Evolutionary conservation across 2,113 vertebrate species (phyloP).

Genomic region (Centrocercus urophasianus): DNA sequence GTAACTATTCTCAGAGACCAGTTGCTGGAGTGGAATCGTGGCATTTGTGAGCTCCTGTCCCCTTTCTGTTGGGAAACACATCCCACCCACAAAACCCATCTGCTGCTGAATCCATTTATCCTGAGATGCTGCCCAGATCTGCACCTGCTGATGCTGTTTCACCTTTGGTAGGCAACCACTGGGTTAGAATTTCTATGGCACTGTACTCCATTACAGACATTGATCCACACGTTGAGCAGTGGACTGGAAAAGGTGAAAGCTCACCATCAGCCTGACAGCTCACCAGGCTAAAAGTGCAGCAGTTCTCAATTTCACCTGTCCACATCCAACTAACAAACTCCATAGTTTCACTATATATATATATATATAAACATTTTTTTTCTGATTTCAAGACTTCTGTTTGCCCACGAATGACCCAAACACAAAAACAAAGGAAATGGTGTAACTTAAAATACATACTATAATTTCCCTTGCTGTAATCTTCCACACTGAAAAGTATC

Average conservation of each 20-base stretch:
- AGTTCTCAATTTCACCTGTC: background rate
- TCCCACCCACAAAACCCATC: background rate
- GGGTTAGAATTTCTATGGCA: background rate
- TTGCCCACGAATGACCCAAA: background rate
- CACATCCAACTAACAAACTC: background rate
- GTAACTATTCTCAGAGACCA: background rate
- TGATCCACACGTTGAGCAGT: background rate
- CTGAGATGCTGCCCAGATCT: background rate
- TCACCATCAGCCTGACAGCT: background rate
- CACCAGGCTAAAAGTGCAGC: background rate
- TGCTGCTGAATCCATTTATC: background rate
- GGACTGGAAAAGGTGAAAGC: background rate
- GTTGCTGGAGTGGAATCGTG: rapidly evolving
- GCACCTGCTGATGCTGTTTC: background rate
- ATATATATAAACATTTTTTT: background rate
- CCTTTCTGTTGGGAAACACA: background rate
- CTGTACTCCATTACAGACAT: background rate
- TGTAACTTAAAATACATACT: background rate
- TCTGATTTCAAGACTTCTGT: background rate
- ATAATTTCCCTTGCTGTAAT: background rate
- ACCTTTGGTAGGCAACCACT: background rate
- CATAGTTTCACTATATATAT: background rate
- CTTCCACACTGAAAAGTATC: background rate
- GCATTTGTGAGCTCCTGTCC: background rate
- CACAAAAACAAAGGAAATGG: background rate